These are phyloP conservation scores for Acrocephalus scirpaceus DNA, from an alignment of 2,797 vertebrate species.

Conservation along the genomic window DNA sequence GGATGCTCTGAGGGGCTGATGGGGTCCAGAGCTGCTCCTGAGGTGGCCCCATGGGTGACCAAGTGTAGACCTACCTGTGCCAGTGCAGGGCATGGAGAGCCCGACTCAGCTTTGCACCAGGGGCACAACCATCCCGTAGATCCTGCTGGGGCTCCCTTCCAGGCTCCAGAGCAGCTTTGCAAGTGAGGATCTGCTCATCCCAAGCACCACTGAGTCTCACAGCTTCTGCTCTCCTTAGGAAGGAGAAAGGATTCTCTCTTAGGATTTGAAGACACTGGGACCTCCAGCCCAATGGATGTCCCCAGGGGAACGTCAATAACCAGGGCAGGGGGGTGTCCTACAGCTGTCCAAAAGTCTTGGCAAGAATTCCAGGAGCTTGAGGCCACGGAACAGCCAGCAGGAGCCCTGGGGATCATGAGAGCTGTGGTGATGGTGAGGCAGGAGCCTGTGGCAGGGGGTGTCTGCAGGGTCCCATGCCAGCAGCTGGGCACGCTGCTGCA, in stretches of 20 bases:
- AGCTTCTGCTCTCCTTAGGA: neutral
- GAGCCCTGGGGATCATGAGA: neutral
- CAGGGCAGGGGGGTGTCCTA: neutral
- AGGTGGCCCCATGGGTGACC: neutral
- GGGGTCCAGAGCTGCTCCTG: neutral
- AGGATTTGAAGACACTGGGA: neutral
- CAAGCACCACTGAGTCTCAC: neutral
- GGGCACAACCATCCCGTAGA: neutral
- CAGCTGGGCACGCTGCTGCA: neutral
- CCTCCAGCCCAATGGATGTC: neutral
- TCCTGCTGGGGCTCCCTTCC: neutral
- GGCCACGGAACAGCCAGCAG: neutral
- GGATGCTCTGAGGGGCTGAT: neutral
- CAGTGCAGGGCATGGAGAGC: neutral
- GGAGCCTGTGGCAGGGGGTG: fast-evolving
- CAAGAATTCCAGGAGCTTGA: neutral
- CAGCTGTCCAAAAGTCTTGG: neutral
- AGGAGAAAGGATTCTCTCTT: neutral
- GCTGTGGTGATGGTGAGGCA: neutral
- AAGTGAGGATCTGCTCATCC: neutral
- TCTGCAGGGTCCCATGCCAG: neutral
- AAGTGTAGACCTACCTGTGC: neutral
- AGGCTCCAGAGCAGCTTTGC: neutral
- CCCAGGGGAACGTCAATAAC: neutral
- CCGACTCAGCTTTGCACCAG: neutral